A percentile compares a stretch with the other conserved stretches of the same genome.
These are phyloP conservation scores for Pogonus chalceus DNA, from an alignment of 1,140 invertebrate genomes.

Conservation along the genomic window DNA sequence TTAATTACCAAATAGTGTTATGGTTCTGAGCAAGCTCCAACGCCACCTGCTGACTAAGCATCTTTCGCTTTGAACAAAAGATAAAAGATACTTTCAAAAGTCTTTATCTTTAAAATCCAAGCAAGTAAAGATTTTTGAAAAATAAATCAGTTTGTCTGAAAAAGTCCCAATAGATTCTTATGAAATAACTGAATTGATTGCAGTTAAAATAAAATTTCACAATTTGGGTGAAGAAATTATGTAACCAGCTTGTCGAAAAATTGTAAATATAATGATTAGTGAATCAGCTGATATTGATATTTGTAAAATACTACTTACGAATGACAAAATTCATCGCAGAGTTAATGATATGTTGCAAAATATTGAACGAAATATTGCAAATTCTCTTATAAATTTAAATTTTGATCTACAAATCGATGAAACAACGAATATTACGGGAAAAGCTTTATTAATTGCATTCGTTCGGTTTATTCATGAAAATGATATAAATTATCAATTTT, in stretches of 20 bases:
- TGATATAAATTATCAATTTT: constrained; percentile 15
- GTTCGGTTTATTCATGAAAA: constrained; percentile 17
- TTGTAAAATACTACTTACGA: constrained; percentile 19
- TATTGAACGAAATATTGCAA: constrained; percentile 11
- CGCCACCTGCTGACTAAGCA: constrained; percentile 13
- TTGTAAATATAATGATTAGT: constrained; percentile 17
- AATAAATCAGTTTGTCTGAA: constrained; percentile 11
- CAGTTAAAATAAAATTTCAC: constrained; percentile 13
- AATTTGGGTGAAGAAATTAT: constrained; percentile 17
- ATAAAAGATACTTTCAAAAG: constrained; percentile 12
- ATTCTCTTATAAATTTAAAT: constrained; percentile 17
- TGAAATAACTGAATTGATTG: constrained; percentile 15
- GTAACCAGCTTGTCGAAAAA: constrained; percentile 18
- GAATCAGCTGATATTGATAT: constrained; percentile 15
- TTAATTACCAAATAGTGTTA: no score
- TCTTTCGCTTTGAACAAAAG: constrained; percentile 16
- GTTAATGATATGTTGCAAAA: constrained; percentile 19
- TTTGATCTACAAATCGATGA: constrained; percentile 20
- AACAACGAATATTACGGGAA: constrained; percentile 20
- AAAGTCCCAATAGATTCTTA: constrained; percentile 13
- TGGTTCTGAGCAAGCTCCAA: constrained; percentile 14
- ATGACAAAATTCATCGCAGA: constrained; percentile 20
- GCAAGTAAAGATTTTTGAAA: constrained; percentile 12
- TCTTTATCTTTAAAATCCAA: constrained; percentile 11
- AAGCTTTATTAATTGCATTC: constrained; percentile 20